A percentile compares a stretch with the other conserved stretches of the same genome.
These are phyloP conservation scores for Synaphobranchus kaupii DNA, from an alignment of 2,797 vertebrate genomes.

Conservation along the genomic window DNA sequence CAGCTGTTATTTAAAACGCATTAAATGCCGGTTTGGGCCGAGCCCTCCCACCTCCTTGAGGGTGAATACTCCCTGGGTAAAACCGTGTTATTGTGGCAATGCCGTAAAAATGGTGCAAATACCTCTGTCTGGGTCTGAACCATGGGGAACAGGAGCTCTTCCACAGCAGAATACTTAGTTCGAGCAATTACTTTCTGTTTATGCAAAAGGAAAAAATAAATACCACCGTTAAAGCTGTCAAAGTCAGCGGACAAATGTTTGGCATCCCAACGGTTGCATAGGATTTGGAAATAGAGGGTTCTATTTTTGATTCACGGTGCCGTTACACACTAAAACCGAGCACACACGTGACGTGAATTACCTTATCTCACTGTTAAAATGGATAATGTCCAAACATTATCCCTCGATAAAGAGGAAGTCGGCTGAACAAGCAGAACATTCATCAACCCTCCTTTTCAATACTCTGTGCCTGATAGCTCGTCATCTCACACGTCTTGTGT, in stretches of 20 bases:
- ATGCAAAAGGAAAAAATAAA: background rate
- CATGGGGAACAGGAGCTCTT: background rate
- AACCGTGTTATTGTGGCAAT: background rate
- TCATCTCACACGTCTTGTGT: background rate
- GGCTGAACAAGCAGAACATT: background rate
- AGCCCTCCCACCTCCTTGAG: background rate
- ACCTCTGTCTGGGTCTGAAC: background rate
- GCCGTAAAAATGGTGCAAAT: background rate
- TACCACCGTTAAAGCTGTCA: background rate
- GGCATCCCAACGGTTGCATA: background rate
- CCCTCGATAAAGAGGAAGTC: background rate
- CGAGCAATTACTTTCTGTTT: background rate
- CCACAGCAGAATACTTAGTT: background rate
- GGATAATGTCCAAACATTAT: background rate
- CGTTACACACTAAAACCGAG: background rate
- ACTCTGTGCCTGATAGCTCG: background rate
- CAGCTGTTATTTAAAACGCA: conserved; percentile 68
- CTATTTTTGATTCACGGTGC: background rate
- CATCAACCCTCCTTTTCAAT: background rate
- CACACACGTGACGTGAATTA: background rate
- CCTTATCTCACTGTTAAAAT: background rate
- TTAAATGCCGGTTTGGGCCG: conserved; percentile 9
- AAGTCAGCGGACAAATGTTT: background rate
- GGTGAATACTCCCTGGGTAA: background rate
- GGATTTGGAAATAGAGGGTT: background rate